Conservation (phyloP, 1,140 invertebrate species). For the Lethrus apterus region DNA sequence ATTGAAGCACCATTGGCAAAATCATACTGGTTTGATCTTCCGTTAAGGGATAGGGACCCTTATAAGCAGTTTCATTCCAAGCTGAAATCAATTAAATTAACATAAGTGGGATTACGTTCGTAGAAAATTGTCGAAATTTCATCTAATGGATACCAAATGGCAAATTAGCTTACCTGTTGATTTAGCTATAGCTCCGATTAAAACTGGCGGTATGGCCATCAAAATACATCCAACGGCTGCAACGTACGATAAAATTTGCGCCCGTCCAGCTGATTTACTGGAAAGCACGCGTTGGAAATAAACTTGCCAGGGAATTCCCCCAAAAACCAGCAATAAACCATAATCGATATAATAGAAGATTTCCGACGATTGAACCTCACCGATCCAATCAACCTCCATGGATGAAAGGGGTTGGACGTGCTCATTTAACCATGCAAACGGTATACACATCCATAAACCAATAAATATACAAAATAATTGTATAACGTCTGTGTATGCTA, state of each 20-base stretch:
- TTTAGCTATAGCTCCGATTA: constrained; percentile 94
- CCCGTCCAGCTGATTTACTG: constrained; percentile 85
- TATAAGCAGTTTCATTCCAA: constrained; percentile 88
- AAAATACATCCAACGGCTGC: constrained; percentile 91
- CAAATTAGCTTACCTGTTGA: constrained; percentile 69
- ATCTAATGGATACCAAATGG: not conserved
- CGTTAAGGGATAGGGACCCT: constrained; percentile 63
- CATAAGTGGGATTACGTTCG: not conserved
- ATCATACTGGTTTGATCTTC: constrained; percentile 83
- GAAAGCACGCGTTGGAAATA: constrained; percentile 97
- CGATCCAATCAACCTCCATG: constrained; percentile 87
- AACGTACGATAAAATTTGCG: constrained; percentile 93
- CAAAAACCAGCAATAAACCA: constrained; percentile 86
- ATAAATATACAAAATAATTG: constrained; percentile 98
- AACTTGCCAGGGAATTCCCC: constrained; percentile 98
- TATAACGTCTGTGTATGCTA: constrained; percentile 98
- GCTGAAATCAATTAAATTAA: constrained; percentile 49
- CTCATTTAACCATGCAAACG: constrained; percentile 85
- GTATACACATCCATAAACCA: constrained; percentile 96
- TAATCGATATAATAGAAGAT: constrained; percentile 85
- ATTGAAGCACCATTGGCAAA: constrained; percentile 92
- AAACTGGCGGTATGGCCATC: constrained; percentile 92
- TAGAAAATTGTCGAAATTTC: not conserved
- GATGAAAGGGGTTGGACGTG: constrained; percentile 70
- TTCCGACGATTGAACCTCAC: constrained; percentile 61